Conservation (phyloP, 2,888 invertebrate species). For the Myopa testacea region DNA sequence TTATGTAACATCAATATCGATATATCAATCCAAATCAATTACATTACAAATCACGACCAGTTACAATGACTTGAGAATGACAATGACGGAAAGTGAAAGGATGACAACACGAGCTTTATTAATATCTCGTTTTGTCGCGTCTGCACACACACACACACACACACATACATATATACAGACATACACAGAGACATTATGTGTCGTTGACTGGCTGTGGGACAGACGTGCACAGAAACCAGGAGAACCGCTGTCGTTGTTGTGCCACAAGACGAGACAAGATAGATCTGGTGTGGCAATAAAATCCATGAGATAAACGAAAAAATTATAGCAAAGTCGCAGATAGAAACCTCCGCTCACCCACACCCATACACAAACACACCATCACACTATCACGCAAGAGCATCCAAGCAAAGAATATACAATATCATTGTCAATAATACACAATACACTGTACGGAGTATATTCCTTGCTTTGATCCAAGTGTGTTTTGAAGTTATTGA, state of each 20-base stretch:
- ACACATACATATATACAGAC: slow-evolving; percentile 20
- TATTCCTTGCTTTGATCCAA: too few species aligned
- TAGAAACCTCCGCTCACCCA: background rate
- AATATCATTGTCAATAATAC: too few species aligned
- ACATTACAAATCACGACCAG: slow-evolving; percentile 25
- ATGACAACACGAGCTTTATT: slow-evolving; percentile 52
- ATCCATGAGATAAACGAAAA: background rate
- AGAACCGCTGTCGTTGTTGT: slow-evolving; percentile 32
- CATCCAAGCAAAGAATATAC: background rate
- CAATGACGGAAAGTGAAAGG: background rate
- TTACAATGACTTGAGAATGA: background rate
- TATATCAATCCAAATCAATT: slow-evolving; percentile 21
- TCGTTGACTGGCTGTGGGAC: background rate
- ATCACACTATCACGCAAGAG: background rate
- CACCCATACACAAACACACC: slow-evolving; percentile 3
- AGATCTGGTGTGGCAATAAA: background rate
- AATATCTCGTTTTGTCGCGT: slow-evolving; percentile 54
- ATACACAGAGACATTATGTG: slow-evolving; percentile 16
- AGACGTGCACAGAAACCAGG: slow-evolving; percentile 16
- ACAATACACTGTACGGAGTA: too few species aligned
- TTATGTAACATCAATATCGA: background rate
- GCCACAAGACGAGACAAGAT: background rate
- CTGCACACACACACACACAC: slow-evolving; percentile 18
- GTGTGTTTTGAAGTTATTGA: too few species aligned
- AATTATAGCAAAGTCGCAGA: background rate